Base-by-base conservation (phyloP, 2,113 vertebrate genomes). In the Bungarus multicinctus region DNA sequence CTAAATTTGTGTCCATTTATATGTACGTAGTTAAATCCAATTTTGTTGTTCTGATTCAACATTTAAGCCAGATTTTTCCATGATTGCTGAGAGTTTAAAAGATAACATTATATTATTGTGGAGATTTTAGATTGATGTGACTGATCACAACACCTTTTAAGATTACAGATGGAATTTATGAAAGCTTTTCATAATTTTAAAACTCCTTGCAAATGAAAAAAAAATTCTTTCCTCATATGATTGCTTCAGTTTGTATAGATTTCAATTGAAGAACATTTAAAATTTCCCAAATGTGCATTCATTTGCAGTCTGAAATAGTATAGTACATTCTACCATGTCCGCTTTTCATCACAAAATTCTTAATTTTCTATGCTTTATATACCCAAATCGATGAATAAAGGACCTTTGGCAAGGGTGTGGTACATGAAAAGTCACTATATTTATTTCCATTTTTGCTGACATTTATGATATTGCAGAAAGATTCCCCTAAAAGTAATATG, bases 401-500 rank as follows among this genome's bases (percentile, higher is more conserved):
- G 12, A 58, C 8, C 12, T 47, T 57, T 64, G 74, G 89, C 45
- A 58, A 45, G 39, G 25, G 45, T 6, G 45, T 58, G 43, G 2
- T 55, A 53, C 2, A 34, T 53, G 22, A 43, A 93, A 94, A 39
- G 81, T 55, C 69, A 3, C 64, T 57, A n/a, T 88, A 53, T 91
- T 86, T 54, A 57, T 47, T 87, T 88, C 53, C 2, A 86, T 30
- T 86, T 88, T 90, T 52, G 89, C 12, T 43, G 87, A 43, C 47
- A 91, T 88, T 92, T 94, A 85, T 89, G 55, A 47, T 53, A 88
- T 92, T 93, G n/a, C 27, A 85, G 20, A 45, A 39, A 52, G 14
- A 88, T 90, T 90, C 57, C 18, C 7, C 88, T 25, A 85, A 47
- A 89, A 85, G 87, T 69, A 20, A 12, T 1, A 1, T 1, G 1